phyloP scores from a whole-genome alignment of 2,888 invertebrate species.

The Epirrhoe alternata region DNA sequence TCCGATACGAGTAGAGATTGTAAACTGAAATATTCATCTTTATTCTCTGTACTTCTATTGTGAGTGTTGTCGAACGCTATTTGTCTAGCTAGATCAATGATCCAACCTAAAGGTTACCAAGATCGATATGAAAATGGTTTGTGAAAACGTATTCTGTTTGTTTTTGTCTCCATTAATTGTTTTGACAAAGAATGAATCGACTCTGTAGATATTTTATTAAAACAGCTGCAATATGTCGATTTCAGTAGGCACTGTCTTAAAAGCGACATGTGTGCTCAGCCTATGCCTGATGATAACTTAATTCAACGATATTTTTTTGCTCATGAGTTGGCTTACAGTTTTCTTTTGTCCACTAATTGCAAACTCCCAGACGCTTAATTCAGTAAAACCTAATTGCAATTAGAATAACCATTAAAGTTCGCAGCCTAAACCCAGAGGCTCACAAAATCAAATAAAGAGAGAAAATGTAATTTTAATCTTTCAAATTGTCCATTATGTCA shows the following conservation, averaged over 20 bases:
- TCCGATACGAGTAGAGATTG: constrained; percentile 45
- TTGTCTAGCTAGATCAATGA: constrained; percentile 46
- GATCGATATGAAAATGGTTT: constrained; percentile 32
- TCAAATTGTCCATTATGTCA: constrained; percentile 18
- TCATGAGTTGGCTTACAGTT: not conserved
- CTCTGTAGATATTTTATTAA: constrained; percentile 25
- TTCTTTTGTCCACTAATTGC: not conserved
- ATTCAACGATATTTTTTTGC: not conserved
- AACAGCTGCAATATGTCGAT: constrained; percentile 18
- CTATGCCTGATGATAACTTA: not conserved
- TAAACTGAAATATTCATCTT: constrained; percentile 47
- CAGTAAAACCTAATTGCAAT: constrained; percentile 5
- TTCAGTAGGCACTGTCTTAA: too few species aligned
- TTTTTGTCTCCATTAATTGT: constrained; percentile 10
- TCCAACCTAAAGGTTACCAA: constrained; percentile 41
- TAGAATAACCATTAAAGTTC: constrained; percentile 1
- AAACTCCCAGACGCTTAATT: not conserved
- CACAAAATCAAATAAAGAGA: constrained; percentile 11
- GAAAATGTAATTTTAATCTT: constrained; percentile 19
- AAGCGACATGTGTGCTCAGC: not conserved
- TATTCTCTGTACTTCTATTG: constrained; percentile 37
- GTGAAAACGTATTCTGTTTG: constrained; percentile 24
- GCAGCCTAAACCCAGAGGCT: not conserved
- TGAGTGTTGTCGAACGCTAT: constrained; percentile 37
- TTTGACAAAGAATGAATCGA: constrained; percentile 20